Base-by-base conservation (phyloP, 2,113 vertebrate genomes). In the Tetrax tetrax region DNA sequence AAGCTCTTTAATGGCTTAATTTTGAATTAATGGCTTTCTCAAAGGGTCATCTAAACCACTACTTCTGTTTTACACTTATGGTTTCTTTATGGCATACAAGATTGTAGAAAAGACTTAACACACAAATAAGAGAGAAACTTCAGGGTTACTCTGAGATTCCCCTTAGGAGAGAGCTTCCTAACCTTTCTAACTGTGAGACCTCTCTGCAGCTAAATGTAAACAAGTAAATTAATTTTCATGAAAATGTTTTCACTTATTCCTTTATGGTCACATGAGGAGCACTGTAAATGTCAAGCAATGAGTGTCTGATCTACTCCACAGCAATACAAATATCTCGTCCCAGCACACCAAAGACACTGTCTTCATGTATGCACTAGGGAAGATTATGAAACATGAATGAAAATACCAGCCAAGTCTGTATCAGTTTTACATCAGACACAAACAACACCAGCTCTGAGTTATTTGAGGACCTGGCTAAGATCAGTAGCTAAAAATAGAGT, bases 311-410 rank as follows among this genome's bases (percentile, higher is more conserved):
- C 70, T 64, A 23, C 35, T 61, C 12, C 74, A 68, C 27, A 82
- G 61, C 35, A 56, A 68, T 11, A 76, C 13, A 91, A 75, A 16
- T 17, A n/a, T 21, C 53, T 79, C 12, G 29, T 89, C 35, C 27
- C 48, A 81, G 35, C 29, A 81, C 51, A 70, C n/a, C 51, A 56
- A 54, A 87, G 47, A 33, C 31, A 64, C 29, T n/a, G 22, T 76
- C 74, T 83, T 85, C 51, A 54, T 77, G 31, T 53, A 69, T 65
- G 65, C 31, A 28, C 38, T 27, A 28, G 70, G 45, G 41, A 65
- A 90, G 84, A 87, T 96, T 93, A 97, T 74, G 95, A 96, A 96
- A 96, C 70, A 61, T 95, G 84, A 97, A 96, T 95, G 93, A 85
- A 93, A 94, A 91, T 90, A 95, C 70, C 87, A 91, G 89, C 87